A percentile compares a stretch with the other conserved stretches of the same genome.
Evolutionary conservation across 2,113 vertebrate genomes (phyloP).

Genomic region (Limnothrissa miodon): DNA sequence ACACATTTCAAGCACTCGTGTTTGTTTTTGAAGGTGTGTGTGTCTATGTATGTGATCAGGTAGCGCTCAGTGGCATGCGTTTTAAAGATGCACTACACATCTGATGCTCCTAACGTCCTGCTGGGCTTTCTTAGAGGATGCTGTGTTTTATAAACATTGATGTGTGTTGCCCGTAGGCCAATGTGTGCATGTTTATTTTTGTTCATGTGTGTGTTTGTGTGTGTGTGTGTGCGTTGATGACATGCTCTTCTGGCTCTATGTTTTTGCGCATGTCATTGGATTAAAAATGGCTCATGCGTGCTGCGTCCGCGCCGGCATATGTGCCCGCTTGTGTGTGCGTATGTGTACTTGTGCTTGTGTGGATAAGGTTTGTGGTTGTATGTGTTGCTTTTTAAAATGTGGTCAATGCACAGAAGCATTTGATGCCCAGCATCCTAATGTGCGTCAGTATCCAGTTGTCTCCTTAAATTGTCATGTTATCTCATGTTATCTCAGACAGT

Average conservation of each 20-base stretch:
- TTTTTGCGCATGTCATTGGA: constrained; percentile 42
- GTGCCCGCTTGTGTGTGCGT: not conserved
- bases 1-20: constrained; percentile 4
- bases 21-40: not conserved
- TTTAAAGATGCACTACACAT: not conserved
- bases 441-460: not conserved
- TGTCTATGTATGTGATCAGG: not conserved
- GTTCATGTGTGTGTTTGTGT: not conserved
- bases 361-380: too few relatives aligned
- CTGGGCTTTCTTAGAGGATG: not conserved
- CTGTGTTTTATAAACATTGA: constrained; percentile 5
- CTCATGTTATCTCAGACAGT: not conserved
- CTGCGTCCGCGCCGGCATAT: constrained; percentile 27
- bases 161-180: not conserved
- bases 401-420: not conserved
- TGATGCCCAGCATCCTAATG: not conserved
- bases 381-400: constrained; percentile 12
- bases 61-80: not conserved
- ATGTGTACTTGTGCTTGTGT: not conserved
- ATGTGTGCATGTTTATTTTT: not conserved
- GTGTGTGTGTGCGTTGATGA: not conserved
- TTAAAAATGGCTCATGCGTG: constrained; percentile 29
- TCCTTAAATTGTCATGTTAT: not conserved
- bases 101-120: not conserved
- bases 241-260: not conserved